Conservation (phyloP, 2,797 vertebrate species). For the Dipus sagitta region DNA sequence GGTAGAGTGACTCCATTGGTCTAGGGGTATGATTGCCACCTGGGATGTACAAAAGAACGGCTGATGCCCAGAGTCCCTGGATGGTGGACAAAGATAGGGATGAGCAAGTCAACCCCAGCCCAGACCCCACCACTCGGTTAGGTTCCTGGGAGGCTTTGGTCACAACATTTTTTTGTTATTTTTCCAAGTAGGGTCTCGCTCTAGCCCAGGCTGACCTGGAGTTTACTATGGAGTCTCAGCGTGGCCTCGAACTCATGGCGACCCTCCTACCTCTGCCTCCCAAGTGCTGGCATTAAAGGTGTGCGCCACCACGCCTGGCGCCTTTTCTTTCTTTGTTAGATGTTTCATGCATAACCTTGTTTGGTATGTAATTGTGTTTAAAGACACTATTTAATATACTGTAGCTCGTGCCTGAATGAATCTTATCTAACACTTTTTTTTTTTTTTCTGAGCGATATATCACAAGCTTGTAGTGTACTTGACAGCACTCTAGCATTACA, state of each 20-base stretch:
- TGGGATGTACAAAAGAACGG: background rate
- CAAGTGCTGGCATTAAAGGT: too few relatives aligned
- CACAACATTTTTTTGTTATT: background rate
- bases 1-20: background rate
- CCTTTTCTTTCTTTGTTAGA: conserved; percentile 51
- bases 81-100: conserved; percentile 10
- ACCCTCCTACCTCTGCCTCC: too few relatives aligned
- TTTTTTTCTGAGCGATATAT: conserved; percentile 12
- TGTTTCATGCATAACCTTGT: conserved; percentile 28
- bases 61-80: background rate
- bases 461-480: conserved; percentile 1
- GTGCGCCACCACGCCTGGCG: too few relatives aligned
- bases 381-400: conserved; percentile 46
- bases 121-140: background rate
- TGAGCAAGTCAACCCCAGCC: background rate
- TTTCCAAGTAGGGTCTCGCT: too few relatives aligned
- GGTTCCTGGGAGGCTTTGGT: background rate
- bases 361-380: conserved; percentile 55
- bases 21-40: background rate
- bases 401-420: conserved; percentile 23
- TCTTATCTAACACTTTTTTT: background rate
- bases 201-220: too few relatives aligned
- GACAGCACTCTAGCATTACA: background rate
- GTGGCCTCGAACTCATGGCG: too few relatives aligned
- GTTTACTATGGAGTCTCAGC: too few relatives aligned